These are phyloP conservation scores for Rapana venosa DNA, from an alignment of 2,888 invertebrate species.

Conservation along the genomic window DNA sequence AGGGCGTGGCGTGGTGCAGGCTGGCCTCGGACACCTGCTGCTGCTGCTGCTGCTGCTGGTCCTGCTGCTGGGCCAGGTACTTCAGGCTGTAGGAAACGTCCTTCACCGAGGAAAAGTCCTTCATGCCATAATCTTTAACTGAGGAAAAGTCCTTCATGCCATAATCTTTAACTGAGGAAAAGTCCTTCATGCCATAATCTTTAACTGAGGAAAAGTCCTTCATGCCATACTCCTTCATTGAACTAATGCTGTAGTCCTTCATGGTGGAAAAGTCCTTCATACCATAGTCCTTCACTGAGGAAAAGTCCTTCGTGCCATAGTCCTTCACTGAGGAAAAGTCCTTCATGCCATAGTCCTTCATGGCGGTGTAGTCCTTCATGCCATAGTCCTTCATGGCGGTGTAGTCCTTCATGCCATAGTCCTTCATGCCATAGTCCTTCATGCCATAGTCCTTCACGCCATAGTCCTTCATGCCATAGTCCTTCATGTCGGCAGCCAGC, in stretches of 20 bases:
- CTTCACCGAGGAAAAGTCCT: constrained; percentile 56
- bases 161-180: constrained; percentile 10
- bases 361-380: not conserved
- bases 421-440: not conserved
- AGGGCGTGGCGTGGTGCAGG: constrained; percentile 84
- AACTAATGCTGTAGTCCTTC: not conserved
- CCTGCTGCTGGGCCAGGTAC: constrained; percentile 58
- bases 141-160: not conserved
- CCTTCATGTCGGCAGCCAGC: not conserved
- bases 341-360: constrained; percentile 9
- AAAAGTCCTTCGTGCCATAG: not conserved
- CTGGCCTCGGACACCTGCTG: constrained; percentile 88
- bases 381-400: too few species aligned
- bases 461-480: not conserved
- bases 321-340: not conserved
- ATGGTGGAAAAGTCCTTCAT: constrained; percentile 1
- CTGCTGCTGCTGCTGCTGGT: constrained; percentile 83
- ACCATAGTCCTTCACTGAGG: constrained; percentile 24
- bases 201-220: not conserved
- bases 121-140: not conserved
- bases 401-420: not conserved
- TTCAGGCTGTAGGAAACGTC: constrained; percentile 81
- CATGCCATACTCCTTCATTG: not conserved
- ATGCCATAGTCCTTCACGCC: not conserved
- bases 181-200: not conserved